Percentiles rank a stretch among this genome's conserved stretches.
phyloP scores from a whole-genome alignment of 2,888 invertebrate species.

The Melieria crassipennis region DNA sequence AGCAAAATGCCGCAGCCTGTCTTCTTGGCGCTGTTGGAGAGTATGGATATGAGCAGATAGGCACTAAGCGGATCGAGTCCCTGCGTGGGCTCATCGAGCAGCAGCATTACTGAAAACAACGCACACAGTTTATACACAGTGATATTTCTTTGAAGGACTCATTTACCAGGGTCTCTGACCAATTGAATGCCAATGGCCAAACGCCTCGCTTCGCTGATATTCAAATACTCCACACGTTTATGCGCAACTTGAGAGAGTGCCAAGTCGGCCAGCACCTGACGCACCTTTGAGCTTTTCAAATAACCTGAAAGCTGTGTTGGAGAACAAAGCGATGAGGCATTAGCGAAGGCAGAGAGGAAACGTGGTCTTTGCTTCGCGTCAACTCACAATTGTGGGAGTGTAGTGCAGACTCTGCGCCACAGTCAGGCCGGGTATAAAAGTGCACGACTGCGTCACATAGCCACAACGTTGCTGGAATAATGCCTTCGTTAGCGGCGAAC shows the following conservation, averaged over 20 bases:
- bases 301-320: conserved; percentile 74
- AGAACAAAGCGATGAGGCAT: not conserved
- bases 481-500: conserved; percentile 81
- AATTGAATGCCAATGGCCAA: conserved; percentile 92
- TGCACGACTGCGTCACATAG: conserved; percentile 87
- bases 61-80: conserved; percentile 95
- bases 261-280: conserved; percentile 91
- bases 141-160: not conserved
- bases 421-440: conserved; percentile 85
- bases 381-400: conserved; percentile 78
- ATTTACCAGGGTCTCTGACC: conserved; percentile 88
- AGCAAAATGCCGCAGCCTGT: conserved; percentile 89
- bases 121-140: not conserved
- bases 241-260: conserved; percentile 91
- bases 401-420: conserved; percentile 87
- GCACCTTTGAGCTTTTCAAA: conserved; percentile 84
- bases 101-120: conserved; percentile 76
- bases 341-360: not conserved
- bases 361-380: not conserved
- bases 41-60: conserved; percentile 92
- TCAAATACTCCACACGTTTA: conserved; percentile 83
- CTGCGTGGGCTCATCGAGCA: conserved; percentile 94
- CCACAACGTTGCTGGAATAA: conserved; percentile 88
- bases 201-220: conserved; percentile 88
- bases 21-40: conserved; percentile 89